Evolutionary conservation across 2,113 vertebrate genomes (phyloP).

Genomic region (Galemys pyrenaicus): DNA sequence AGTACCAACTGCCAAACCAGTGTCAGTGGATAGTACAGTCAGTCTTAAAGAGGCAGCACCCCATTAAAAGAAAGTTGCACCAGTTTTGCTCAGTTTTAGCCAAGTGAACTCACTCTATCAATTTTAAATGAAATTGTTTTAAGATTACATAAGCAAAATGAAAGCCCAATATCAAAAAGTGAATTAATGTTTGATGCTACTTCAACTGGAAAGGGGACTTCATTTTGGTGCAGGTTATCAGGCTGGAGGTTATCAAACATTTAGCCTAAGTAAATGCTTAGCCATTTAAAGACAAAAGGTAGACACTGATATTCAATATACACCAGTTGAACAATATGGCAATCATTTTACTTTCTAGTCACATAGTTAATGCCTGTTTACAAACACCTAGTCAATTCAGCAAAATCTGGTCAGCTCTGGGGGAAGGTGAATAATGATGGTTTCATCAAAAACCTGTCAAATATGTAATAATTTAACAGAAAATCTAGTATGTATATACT

Average conservation of each 20-base stretch:
- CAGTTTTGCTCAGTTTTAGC: constrained; percentile 74
- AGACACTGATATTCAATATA: constrained; percentile 49
- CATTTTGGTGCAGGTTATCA: constrained; percentile 54
- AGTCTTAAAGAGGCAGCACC: constrained; percentile 65
- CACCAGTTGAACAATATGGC: constrained; percentile 14
- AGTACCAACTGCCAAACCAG: constrained; percentile 70
- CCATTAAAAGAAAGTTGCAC: constrained; percentile 68
- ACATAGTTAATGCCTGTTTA: constrained; percentile 51
- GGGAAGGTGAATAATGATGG: constrained; percentile 14
- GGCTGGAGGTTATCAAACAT: constrained; percentile 48
- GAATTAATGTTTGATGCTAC: constrained; percentile 25
- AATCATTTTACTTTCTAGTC: constrained; percentile 53
- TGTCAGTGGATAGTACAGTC: constrained; percentile 77
- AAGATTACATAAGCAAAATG: constrained; percentile 40
- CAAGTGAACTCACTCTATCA: constrained; percentile 69
- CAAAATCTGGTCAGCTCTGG: constrained; percentile 37
- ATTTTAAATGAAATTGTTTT: constrained; percentile 58
- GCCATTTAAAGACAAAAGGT: constrained; percentile 52
- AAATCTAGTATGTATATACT: constrained; percentile 45
- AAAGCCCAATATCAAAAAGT: constrained; percentile 44
- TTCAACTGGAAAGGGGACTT: constrained; percentile 33
- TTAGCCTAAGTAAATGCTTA: constrained; percentile 48
- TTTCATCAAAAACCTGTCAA: constrained; percentile 32
- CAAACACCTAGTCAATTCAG: constrained; percentile 53
- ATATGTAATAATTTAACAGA: constrained; percentile 25